Evolutionary conservation across 1,140 invertebrate genomes (phyloP).

Genomic region (Drosophila varians): DNA sequence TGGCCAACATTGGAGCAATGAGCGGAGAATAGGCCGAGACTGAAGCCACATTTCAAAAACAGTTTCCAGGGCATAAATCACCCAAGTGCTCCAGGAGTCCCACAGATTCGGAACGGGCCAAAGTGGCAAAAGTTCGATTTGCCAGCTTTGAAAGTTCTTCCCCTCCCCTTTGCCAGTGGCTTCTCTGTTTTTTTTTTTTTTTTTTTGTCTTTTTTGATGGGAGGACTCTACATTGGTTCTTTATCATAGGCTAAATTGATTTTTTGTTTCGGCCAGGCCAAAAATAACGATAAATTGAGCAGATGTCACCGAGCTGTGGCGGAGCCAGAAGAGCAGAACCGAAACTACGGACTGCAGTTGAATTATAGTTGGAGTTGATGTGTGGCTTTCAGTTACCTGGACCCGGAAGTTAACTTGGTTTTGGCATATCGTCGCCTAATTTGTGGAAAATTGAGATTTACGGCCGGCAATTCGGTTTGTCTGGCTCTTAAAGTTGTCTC

Average conservation of each 20-base stretch:
- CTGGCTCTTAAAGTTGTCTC: conserved; percentile 41
- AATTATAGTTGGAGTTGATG: conserved; percentile 73
- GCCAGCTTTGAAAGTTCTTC: conserved; percentile 51
- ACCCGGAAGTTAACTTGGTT: neutral
- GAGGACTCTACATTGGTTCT: conserved; percentile 24
- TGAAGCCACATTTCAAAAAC: conserved; percentile 80
- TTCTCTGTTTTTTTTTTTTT: conserved; percentile 15
- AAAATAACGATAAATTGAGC: conserved; percentile 80
- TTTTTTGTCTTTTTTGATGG: conserved; percentile 7
- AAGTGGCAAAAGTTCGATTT: conserved; percentile 63
- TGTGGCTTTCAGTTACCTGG: conserved; percentile 60
- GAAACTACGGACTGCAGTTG: conserved; percentile 57
- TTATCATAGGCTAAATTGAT: conserved; percentile 79
- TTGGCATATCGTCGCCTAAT: conserved; percentile 78
- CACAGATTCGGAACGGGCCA: neutral
- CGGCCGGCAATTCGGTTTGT: conserved; percentile 37
- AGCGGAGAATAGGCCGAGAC: conserved; percentile 40
- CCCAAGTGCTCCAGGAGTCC: conserved; percentile 62
- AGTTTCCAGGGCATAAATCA: conserved; percentile 81
- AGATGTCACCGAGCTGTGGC: conserved; percentile 62
- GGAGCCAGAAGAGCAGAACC: conserved; percentile 12
- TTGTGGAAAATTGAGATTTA: conserved; percentile 79
- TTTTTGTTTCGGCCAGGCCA: conserved; percentile 63
- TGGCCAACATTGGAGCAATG: conserved; percentile 59
- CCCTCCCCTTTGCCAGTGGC: neutral